These are phyloP conservation scores for Macropodus opercularis DNA, from an alignment of 2,797 vertebrate species.

Conservation along the genomic window DNA sequence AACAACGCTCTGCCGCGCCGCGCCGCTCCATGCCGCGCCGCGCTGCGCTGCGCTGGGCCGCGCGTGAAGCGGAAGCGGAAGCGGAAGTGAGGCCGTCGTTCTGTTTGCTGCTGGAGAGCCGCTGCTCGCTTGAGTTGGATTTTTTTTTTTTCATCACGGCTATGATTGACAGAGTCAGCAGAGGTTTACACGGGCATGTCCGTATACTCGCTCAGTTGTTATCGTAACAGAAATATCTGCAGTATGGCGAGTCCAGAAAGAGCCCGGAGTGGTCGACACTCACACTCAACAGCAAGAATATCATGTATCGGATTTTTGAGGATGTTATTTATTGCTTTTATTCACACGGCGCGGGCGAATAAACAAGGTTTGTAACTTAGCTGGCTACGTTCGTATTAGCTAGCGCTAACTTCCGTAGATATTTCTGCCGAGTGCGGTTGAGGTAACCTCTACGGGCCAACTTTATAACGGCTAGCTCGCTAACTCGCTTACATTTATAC, in stretches of 20 bases:
- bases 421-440: slow-evolving; percentile 47
- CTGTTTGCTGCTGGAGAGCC: slow-evolving; percentile 39
- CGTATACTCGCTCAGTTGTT: slow-evolving; percentile 55
- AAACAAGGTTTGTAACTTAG: slow-evolving; percentile 82
- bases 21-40: background rate
- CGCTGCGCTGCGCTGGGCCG: background rate
- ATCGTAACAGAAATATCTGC: slow-evolving; percentile 60
- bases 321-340: slow-evolving; percentile 87
- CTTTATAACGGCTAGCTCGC: slow-evolving; percentile 42
- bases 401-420: slow-evolving; percentile 65
- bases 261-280: slow-evolving; percentile 58
- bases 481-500: slow-evolving; percentile 1
- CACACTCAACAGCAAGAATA: slow-evolving; percentile 59
- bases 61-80: background rate
- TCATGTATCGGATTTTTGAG: slow-evolving; percentile 74
- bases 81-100: slow-evolving; percentile 44
- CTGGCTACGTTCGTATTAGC: slow-evolving; percentile 48
- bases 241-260: slow-evolving; percentile 79
- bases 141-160: slow-evolving; percentile 39
- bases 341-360: slow-evolving; percentile 82
- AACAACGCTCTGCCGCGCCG: background rate
- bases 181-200: slow-evolving; percentile 73
- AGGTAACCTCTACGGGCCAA: slow-evolving; percentile 37
- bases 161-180: slow-evolving; percentile 77
- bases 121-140: slow-evolving; percentile 23